A percentile compares a stretch with the other conserved stretches of the same genome.
Evolutionary conservation across 2,888 invertebrate species (phyloP).

Genomic region (Homarus gammarus): DNA sequence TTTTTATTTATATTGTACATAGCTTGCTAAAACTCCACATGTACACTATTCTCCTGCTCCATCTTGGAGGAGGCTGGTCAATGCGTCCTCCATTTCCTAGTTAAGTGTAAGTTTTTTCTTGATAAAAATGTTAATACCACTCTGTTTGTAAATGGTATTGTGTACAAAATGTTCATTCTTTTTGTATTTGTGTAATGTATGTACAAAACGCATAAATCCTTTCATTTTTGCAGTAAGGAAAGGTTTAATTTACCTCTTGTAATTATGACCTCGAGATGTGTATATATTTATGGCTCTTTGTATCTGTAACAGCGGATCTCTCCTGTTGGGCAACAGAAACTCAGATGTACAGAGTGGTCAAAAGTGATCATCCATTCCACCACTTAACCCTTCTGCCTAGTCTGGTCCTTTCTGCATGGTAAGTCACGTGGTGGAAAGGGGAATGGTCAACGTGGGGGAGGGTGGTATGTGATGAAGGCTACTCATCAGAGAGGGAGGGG

Average conservation of each 20-base stretch:
- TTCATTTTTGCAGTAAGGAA: conserved; percentile 70
- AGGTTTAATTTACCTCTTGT: conserved; percentile 48
- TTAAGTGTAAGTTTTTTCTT: conserved; percentile 71
- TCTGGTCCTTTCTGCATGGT: too few species aligned
- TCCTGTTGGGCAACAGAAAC: too few species aligned
- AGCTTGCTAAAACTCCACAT: conserved; percentile 64
- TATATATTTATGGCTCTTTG: too few species aligned
- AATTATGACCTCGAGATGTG: too few species aligned
- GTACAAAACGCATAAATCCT: conserved; percentile 74
- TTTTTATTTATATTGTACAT: conserved; percentile 73
- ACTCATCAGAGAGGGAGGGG: too few species aligned
- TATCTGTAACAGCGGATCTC: too few species aligned
- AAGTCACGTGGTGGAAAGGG: too few species aligned
- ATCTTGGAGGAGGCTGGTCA: conserved; percentile 57
- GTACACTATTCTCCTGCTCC: conserved; percentile 67
- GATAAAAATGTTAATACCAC: conserved; percentile 74
- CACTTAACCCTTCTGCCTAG: too few species aligned
- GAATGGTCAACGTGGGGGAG: too few species aligned
- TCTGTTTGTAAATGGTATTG: conserved; percentile 75
- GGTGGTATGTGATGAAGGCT: too few species aligned
- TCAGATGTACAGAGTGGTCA: too few species aligned
- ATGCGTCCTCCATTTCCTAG: conserved; percentile 69
- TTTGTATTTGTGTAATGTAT: conserved; percentile 75
- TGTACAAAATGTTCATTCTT: conserved; percentile 75
- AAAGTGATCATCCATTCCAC: too few species aligned